Base-by-base conservation (phyloP, 2,888 invertebrate species). In the Limnephilus auricula region DNA sequence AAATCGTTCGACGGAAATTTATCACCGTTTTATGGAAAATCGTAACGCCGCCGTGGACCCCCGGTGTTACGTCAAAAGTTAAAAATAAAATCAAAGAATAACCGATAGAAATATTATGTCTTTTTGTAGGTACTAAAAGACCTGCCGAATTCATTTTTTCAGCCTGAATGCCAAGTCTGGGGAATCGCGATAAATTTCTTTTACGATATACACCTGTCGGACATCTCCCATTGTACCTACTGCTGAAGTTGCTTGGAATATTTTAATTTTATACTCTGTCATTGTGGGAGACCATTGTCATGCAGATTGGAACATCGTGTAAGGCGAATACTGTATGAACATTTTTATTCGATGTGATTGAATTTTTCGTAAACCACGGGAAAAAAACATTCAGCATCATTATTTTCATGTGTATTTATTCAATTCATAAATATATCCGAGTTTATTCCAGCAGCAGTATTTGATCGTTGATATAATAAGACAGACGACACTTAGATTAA, bases 51-150 rank as follows among this genome's bases (percentile, higher is more conserved):
- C 45, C 87, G 50, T 15, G 88, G 91, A 89, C 89, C 91, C 89
- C 91, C 37, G 82, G 89, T 91, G 91, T 91, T 91, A 91, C 91
- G 91, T 91, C 79, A n/a, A 32, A 45, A 89, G 85, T 84, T 85
- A 84, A 65, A 84, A 78, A 90, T 34, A 80, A 50, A 34, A 79
- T 79, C 79, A 89, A 78, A 78, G 34, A n/a, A 15, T 34, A 78
- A 89, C 89, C 89, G 89, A 79, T 78, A 65, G 65, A 78, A 87
- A 87, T 50, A 89, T 25, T 30, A 40, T 79, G 6, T 65, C 50
- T 65, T 89, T 89, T 78, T 79, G 34, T 12, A n/a, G 32, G 25
- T n/a, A 32, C 25, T 37, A 30, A 50, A 86, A 31, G 50, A 30
- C 45, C 86, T 12, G 86, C 86, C 86, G 65, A 30, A 91, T 87